phyloP scores from a whole-genome alignment of 2,888 invertebrate species.

The Caenorhabditis angaria region DNA sequence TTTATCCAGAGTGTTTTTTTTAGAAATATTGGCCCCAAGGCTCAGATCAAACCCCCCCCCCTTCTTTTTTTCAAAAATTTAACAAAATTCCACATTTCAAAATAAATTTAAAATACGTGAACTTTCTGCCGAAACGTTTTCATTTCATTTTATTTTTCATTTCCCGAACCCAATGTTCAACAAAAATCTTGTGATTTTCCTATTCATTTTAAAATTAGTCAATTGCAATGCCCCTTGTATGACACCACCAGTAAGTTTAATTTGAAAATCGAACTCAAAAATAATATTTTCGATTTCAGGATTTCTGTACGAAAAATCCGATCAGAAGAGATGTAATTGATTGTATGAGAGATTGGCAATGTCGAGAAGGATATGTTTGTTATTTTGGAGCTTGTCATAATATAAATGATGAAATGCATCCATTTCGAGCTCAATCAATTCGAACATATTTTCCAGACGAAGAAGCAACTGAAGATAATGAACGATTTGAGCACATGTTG shows the following conservation, averaged over 20 bases:
- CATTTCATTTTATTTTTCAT: no score
- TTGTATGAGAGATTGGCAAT: neutral
- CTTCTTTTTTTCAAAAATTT: no score
- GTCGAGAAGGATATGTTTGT: neutral
- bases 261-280: neutral
- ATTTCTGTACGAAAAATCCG: neutral
- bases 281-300: neutral
- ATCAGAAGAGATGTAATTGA: neutral
- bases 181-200: no score
- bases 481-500: neutral
- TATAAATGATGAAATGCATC: neutral
- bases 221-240: no score
- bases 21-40: no score
- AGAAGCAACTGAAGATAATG: neutral
- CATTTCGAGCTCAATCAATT: neutral
- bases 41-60: no score
- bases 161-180: no score
- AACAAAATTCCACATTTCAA: no score
- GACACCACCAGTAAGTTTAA: neutral
- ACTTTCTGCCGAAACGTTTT: no score
- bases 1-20: no score
- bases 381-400: neutral
- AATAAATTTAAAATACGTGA: no score
- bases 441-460: neutral
- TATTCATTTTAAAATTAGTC: no score